Evolutionary conservation across 2,888 invertebrate genomes (phyloP).

Genomic region (Zaprionus obscuricornis): DNA sequence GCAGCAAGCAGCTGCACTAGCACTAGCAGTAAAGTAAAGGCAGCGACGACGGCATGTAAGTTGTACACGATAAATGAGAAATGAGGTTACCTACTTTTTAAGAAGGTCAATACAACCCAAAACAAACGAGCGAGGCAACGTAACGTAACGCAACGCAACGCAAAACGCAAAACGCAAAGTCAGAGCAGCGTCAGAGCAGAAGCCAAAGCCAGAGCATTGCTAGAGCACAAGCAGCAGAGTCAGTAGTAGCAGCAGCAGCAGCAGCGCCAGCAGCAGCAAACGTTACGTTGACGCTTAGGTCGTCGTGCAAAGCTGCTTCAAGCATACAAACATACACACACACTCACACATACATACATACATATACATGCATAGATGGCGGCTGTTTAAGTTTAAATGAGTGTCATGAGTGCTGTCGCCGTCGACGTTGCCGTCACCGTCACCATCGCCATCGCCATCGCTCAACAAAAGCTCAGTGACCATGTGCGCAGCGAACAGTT

Average conservation of each 20-base stretch:
- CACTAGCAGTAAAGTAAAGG: conserved; percentile 22
- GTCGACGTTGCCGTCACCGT: background rate
- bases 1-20: conserved; percentile 14
- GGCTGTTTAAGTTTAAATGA: conserved; percentile 55
- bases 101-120: conserved; percentile 82
- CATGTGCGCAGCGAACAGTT: conserved; percentile 69
- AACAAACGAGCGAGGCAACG: conserved; percentile 77
- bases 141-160: conserved; percentile 45
- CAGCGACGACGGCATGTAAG: conserved; percentile 76
- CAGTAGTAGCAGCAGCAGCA: conserved; percentile 9
- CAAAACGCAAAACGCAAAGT: conserved; percentile 27
- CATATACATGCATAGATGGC: conserved; percentile 3
- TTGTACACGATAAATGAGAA: conserved; percentile 82
- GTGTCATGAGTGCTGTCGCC: conserved; percentile 29
- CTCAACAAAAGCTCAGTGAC: conserved; percentile 75
- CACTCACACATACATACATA: background rate
- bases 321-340: conserved; percentile 19
- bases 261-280: conserved; percentile 18
- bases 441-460: conserved; percentile 15
- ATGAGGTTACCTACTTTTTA: conserved; percentile 83
- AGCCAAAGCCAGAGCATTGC: conserved; percentile 32
- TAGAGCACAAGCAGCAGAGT: conserved; percentile 20
- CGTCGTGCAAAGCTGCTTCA: conserved; percentile 30
- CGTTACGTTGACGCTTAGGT: conserved; percentile 36
- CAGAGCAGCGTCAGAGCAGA: conserved; percentile 12